Evolutionary conservation across 2,888 invertebrate species (phyloP).

Genomic region (Tenthredo livida): DNA sequence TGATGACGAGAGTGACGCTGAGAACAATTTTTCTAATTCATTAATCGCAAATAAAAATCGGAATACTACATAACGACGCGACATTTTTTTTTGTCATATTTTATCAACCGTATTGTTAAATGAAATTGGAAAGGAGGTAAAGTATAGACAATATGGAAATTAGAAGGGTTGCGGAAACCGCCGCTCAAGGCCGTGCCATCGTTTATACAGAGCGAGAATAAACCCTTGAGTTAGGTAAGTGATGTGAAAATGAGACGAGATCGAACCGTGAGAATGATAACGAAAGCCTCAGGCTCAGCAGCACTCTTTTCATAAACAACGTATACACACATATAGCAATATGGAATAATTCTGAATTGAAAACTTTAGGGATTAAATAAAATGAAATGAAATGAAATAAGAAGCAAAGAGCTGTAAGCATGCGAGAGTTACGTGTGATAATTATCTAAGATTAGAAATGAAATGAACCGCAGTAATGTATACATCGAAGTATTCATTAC

Average conservation of each 20-base stretch:
- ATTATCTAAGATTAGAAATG: not conserved
- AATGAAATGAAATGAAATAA: not conserved
- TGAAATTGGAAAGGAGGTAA: not conserved
- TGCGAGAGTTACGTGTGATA: not conserved
- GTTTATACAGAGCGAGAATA: not conserved
- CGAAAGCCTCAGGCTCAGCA: not conserved
- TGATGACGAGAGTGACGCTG: not conserved
- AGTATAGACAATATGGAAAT: not conserved
- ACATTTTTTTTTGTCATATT: not conserved
- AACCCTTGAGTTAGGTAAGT: not conserved
- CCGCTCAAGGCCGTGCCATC: not conserved
- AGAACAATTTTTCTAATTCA: not conserved
- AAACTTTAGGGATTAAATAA: not conserved
- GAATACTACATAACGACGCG: not conserved
- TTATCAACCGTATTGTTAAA: not conserved
- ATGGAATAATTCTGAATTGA: not conserved
- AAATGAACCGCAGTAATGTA: not conserved
- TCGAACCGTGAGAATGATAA: too few species aligned
- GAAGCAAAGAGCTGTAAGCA: not conserved
- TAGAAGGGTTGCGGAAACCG: constrained; percentile 4
- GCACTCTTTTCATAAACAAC: not conserved
- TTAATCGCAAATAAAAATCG: not conserved
- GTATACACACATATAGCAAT: not conserved
- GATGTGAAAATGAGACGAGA: not conserved
- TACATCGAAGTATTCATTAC: not conserved